These are phyloP conservation scores for Antheraea mylitta DNA, from an alignment of 1,140 invertebrate genomes.

Conservation along the genomic window DNA sequence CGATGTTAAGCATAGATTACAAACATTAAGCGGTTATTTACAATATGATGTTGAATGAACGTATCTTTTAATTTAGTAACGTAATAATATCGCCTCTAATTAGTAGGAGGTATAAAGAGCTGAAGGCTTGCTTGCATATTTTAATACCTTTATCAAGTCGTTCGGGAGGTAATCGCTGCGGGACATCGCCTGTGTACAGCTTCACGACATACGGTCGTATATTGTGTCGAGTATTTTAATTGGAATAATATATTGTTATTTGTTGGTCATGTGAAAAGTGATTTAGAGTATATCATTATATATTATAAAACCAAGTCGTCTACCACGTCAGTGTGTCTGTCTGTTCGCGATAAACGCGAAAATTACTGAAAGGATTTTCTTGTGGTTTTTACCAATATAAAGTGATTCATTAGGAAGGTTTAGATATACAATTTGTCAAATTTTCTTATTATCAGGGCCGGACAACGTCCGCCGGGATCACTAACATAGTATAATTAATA, in stretches of 20 bases:
- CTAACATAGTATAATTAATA: no score
- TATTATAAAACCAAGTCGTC: no score
- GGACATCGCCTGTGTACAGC: constrained; percentile 15
- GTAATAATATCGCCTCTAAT: constrained; percentile 16
- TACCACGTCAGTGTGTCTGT: no score
- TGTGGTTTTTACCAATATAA: no score
- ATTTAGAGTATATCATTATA: no score
- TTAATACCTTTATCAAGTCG: constrained; percentile 34
- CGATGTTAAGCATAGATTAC: neutral
- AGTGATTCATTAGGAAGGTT: no score
- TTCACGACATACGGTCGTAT: constrained; percentile 11
- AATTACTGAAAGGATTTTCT: no score
- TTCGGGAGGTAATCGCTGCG: constrained; percentile 23
- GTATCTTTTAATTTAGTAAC: constrained; percentile 15
- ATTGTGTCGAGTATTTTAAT: constrained; percentile 1
- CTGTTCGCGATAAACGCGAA: no score
- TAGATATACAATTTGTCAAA: no score
- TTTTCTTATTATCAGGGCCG: no score
- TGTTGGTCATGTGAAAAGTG: no score
- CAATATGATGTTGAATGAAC: constrained; percentile 7
- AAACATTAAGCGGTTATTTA: constrained; percentile 16
- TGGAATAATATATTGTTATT: neutral
- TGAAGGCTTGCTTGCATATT: constrained; percentile 27
- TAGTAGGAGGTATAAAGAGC: constrained; percentile 12
- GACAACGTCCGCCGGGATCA: no score